A percentile compares a stretch with the other conserved stretches of the same genome.
Evolutionary conservation across 2,113 vertebrate species (phyloP).

Genomic region (Toxostoma redivivum): DNA sequence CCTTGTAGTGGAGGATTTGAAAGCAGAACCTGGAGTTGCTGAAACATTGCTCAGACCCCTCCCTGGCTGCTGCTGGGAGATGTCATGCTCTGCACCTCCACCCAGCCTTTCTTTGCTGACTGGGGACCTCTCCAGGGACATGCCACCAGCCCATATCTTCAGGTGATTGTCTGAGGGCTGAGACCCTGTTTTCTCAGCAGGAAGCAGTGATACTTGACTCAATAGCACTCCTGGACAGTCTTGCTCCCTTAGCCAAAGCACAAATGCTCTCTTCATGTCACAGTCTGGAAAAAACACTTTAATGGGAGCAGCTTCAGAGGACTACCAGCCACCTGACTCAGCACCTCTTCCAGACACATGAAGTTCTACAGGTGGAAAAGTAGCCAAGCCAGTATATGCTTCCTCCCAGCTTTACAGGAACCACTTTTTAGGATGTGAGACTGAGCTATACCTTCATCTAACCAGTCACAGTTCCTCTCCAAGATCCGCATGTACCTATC

Average conservation of each 20-base stretch:
- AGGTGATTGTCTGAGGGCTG: accelerated
- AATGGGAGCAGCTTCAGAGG: background rate
- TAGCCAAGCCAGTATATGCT: background rate
- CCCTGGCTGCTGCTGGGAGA: background rate
- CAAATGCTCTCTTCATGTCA: accelerated
- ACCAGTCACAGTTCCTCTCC: background rate
- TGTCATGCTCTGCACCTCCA: background rate
- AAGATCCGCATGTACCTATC: background rate
- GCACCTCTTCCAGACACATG: background rate
- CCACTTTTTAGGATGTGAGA: background rate
- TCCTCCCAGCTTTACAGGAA: background rate
- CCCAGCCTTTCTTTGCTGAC: background rate
- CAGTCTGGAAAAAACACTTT: background rate
- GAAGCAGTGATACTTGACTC: accelerated
- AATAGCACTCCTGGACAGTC: accelerated
- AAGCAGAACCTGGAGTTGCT: background rate
- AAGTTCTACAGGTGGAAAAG: background rate
- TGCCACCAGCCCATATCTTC: background rate
- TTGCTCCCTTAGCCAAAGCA: background rate
- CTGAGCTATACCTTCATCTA: background rate
- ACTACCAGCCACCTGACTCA: background rate
- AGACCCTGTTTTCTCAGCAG: background rate
- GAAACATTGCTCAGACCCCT: background rate
- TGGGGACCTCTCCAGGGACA: background rate
- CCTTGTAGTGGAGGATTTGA: background rate